phyloP scores from a whole-genome alignment of 1,140 invertebrate species.

The Mycetomoellerius zeteki region DNA sequence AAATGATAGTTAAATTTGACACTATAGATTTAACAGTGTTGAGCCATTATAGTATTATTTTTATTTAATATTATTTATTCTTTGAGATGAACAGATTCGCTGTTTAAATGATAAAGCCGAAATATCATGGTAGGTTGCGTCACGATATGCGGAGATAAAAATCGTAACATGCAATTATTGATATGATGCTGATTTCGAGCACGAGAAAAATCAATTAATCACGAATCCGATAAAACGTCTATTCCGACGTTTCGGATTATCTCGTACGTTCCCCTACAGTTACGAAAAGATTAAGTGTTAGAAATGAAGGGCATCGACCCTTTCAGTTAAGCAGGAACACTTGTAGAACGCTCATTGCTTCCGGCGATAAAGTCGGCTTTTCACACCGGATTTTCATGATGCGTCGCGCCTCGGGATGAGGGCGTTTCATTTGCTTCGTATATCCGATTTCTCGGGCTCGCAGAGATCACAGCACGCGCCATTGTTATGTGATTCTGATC shows the following conservation, averaged over 20 bases:
- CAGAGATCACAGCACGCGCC: slow-evolving; percentile 33
- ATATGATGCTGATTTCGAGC: neutral
- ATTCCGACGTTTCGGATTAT: slow-evolving; percentile 26
- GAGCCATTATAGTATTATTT: too few species aligned
- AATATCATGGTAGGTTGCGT: neutral
- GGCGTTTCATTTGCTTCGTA: slow-evolving; percentile 56
- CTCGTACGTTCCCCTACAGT: neutral
- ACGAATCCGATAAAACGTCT: slow-evolving; percentile 24
- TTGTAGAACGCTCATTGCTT: slow-evolving; percentile 31
- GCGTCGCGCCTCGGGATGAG: neutral
- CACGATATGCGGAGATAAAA: neutral
- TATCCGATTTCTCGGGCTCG: slow-evolving; percentile 57
- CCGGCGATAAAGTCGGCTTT: slow-evolving; percentile 61
- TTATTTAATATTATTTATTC: neutral
- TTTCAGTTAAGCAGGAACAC: slow-evolving; percentile 47
- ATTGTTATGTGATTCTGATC: slow-evolving; percentile 58
- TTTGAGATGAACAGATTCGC: neutral
- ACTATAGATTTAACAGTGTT: too few species aligned
- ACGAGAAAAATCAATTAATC: slow-evolving; percentile 34
- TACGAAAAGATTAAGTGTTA: slow-evolving; percentile 49
- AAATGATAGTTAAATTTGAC: too few species aligned
- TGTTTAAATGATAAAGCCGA: neutral
- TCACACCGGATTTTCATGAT: slow-evolving; percentile 43
- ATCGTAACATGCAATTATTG: neutral
- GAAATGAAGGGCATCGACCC: slow-evolving; percentile 45